Conservation (phyloP, 2,888 invertebrate species). For the Carterocephalus palaemon region DNA sequence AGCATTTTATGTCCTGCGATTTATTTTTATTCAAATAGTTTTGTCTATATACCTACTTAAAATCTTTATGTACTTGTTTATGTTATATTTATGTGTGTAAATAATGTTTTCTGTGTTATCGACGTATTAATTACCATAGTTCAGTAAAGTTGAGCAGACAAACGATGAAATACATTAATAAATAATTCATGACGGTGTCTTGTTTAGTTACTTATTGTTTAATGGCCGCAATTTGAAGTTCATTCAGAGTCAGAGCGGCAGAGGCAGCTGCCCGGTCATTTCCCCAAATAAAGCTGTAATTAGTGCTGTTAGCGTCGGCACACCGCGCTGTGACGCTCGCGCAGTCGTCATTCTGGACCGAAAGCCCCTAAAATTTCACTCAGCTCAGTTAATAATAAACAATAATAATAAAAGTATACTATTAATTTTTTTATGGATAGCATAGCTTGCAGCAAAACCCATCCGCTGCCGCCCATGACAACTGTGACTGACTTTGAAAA, state of each 20-base stretch:
- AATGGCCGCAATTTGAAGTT: slow-evolving; percentile 47
- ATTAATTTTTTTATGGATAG: too few species aligned
- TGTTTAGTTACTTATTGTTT: slow-evolving; percentile 47
- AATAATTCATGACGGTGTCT: slow-evolving; percentile 44
- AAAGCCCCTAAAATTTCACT: slow-evolving; percentile 27
- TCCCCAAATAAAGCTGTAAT: slow-evolving; percentile 31
- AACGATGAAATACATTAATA: slow-evolving; percentile 37
- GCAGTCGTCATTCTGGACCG: slow-evolving; percentile 7
- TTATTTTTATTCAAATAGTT: slow-evolving; percentile 22
- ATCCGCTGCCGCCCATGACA: too few species aligned
- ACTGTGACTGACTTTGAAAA: too few species aligned
- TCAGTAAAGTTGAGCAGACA: slow-evolving; percentile 33
- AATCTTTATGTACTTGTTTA: slow-evolving; percentile 11
- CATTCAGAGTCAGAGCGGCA: slow-evolving; percentile 27
- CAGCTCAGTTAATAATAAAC: too few species aligned
- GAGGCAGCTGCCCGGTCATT: slow-evolving; percentile 17
- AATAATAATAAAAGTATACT: too few species aligned
- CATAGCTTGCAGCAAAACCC: too few species aligned
- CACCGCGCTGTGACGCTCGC: too few species aligned
- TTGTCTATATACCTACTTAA: slow-evolving; percentile 29
- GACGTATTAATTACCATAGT: slow-evolving; percentile 13
- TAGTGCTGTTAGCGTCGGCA: slow-evolving; percentile 28
- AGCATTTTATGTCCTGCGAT: slow-evolving; percentile 29
- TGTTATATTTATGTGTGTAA: slow-evolving; percentile 28
- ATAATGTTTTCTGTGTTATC: slow-evolving; percentile 6